These are phyloP conservation scores for Apodemus sylvaticus DNA, from an alignment of 2,113 vertebrate species.

Conservation along the genomic window DNA sequence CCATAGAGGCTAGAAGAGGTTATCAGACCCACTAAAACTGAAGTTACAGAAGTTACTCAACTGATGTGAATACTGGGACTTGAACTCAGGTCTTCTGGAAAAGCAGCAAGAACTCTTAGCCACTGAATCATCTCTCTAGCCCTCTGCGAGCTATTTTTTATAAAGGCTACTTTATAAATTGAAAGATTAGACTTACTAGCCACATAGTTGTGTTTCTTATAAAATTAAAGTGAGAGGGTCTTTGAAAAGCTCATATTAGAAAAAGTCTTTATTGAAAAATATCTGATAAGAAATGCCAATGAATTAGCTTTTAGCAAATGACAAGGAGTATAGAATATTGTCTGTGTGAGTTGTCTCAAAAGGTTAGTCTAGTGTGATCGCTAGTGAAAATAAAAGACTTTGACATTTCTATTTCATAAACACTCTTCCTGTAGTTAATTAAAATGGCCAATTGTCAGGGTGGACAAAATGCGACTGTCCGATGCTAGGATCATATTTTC, in stretches of 20 bases:
- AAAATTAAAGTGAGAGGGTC: not conserved
- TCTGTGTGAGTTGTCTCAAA: not conserved
- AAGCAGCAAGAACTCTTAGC: too few relatives aligned
- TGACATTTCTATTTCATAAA: not conserved
- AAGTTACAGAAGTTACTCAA: not conserved
- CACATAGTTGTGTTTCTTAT: not conserved
- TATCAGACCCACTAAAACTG: not conserved
- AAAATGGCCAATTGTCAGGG: not conserved
- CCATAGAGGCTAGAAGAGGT: not conserved
- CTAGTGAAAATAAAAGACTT: not conserved
- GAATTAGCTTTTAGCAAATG: not conserved
- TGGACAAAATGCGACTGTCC: not conserved
- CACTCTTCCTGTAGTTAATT: not conserved
- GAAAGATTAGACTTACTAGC: not conserved
- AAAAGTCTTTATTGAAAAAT: not conserved
- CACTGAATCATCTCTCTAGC: not conserved
- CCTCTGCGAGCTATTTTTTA: not conserved
- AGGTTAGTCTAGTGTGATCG: not conserved
- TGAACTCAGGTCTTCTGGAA: not conserved
- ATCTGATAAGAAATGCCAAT: not conserved
- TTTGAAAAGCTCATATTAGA: not conserved
- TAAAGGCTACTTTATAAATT: not conserved
- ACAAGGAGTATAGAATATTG: not conserved
- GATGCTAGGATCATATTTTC: not conserved
- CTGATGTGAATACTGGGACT: not conserved